Evolutionary conservation across 2,797 vertebrate species (phyloP).

Genomic region (Ctenochaetus hawaiiensis): DNA sequence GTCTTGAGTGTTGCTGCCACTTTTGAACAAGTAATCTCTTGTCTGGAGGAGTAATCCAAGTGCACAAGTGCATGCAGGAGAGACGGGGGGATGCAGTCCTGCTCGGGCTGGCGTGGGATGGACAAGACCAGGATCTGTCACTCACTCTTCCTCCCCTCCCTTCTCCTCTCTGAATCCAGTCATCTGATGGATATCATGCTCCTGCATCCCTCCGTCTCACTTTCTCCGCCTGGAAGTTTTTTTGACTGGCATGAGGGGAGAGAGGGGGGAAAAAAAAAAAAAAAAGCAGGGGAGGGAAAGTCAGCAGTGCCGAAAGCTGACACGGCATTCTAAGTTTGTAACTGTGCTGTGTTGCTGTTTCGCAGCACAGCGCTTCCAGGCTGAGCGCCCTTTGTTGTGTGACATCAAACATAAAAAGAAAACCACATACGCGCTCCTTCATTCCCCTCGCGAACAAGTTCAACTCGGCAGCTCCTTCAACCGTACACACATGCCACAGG

Average conservation of each 20-base stretch:
- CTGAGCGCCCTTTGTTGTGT: slow-evolving; percentile 65
- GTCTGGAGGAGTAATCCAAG: slow-evolving; percentile 11
- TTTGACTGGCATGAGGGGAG: slow-evolving; percentile 48
- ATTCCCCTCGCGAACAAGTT: slow-evolving; percentile 45
- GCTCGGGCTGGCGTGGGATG: slow-evolving; percentile 21
- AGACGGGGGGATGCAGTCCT: background rate
- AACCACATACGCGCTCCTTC: slow-evolving; percentile 41
- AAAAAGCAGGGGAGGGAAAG: slow-evolving; percentile 13
- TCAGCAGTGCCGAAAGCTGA: slow-evolving; percentile 61
- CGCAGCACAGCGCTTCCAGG: slow-evolving; percentile 44
- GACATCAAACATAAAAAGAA: slow-evolving; percentile 65
- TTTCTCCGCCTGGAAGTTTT: slow-evolving; percentile 45
- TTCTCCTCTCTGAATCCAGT: too few relatives aligned
- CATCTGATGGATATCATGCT: slow-evolving; percentile 12
- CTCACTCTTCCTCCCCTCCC: slow-evolving; percentile 7
- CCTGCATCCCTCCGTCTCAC: slow-evolving; percentile 41
- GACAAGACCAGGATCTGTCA: slow-evolving; percentile 13
- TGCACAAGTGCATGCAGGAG: background rate
- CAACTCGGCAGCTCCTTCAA: slow-evolving; percentile 50
- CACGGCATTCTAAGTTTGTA: slow-evolving; percentile 61
- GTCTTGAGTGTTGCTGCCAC: slow-evolving; percentile 10
- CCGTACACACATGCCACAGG: slow-evolving; percentile 26
- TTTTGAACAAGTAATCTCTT: slow-evolving; percentile 42
- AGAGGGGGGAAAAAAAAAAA: background rate
- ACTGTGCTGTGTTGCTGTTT: slow-evolving; percentile 58